Percentiles rank a stretch among this genome's conserved stretches.
Conservation (phyloP, 2,888 invertebrate species). For the Caenorhabditis sp. region DNA sequence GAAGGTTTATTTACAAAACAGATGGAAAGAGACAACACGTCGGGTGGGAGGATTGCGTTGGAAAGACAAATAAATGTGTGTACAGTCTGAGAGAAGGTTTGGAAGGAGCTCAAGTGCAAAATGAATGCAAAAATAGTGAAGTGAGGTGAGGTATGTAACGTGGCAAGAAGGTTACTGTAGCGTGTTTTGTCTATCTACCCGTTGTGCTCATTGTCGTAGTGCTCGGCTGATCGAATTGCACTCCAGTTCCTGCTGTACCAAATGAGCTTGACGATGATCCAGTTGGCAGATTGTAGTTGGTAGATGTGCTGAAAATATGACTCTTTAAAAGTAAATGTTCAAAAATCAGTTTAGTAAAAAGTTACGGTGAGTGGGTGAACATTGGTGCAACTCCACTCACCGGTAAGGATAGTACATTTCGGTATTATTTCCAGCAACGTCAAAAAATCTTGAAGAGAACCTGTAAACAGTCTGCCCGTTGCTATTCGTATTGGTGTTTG, state of each 20-base stretch:
- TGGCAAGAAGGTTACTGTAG: not conserved
- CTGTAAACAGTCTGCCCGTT: slow-evolving; percentile 33
- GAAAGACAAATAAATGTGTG: slow-evolving; percentile 45
- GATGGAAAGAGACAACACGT: slow-evolving; percentile 28
- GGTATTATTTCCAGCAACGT: slow-evolving; percentile 55
- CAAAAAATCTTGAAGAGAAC: slow-evolving; percentile 57
- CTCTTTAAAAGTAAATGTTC: not conserved
- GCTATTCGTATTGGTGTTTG: slow-evolving; percentile 5
- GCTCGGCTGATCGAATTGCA: slow-evolving; percentile 32
- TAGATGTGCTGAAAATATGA: slow-evolving; percentile 35
- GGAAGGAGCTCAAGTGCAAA: slow-evolving; percentile 1
- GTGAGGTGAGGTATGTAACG: slow-evolving; percentile 1
- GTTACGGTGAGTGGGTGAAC: slow-evolving; percentile 44
- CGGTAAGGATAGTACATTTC: slow-evolving; percentile 67
- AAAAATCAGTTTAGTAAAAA: not conserved
- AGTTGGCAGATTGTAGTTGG: slow-evolving; percentile 35
- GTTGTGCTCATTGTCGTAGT: slow-evolving; percentile 28
- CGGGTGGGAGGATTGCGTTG: slow-evolving; percentile 10
- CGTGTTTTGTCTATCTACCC: slow-evolving; percentile 39
- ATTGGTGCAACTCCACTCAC: slow-evolving; percentile 48
- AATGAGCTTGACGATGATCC: slow-evolving; percentile 6
- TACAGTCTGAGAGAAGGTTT: slow-evolving; percentile 9
- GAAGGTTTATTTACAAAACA: slow-evolving; percentile 54
- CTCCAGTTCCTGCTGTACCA: too few relatives aligned
- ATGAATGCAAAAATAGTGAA: not conserved